Evolutionary conservation across 2,888 invertebrate genomes (phyloP).

Genomic region (Idaea biselata): DNA sequence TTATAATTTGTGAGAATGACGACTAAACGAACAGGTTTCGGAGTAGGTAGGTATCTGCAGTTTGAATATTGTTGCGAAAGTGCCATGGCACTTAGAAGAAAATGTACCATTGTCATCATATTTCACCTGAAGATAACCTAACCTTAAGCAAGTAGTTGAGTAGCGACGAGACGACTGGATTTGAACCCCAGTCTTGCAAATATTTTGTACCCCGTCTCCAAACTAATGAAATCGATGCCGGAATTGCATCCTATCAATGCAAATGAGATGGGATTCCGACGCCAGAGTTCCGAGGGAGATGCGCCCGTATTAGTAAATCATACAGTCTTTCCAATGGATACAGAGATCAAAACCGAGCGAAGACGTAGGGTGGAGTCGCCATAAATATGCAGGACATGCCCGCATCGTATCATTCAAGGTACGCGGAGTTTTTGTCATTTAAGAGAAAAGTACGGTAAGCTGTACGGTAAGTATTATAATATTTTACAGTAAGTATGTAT

Average conservation of each 20-base stretch:
- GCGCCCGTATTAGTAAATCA: too few species aligned
- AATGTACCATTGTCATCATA: background rate
- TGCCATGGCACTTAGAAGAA: background rate
- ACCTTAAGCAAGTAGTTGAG: background rate
- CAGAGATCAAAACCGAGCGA: background rate
- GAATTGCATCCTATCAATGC: background rate
- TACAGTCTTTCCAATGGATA: too few species aligned
- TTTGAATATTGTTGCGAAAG: background rate
- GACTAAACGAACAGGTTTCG: background rate
- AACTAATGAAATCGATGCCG: background rate
- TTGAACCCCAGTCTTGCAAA: background rate
- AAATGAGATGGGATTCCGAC: background rate
- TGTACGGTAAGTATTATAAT: too few species aligned
- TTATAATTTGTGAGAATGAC: background rate
- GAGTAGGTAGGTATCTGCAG: background rate
- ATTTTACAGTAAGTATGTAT: background rate
- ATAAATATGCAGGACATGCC: background rate
- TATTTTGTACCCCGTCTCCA: background rate
- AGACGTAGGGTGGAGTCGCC: background rate
- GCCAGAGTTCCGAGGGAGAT: too few species aligned
- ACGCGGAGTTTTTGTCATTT: background rate
- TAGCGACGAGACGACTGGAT: background rate
- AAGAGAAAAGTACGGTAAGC: background rate
- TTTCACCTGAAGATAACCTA: background rate
- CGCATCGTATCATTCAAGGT: background rate